Percentiles rank a stretch among this genome's conserved stretches.
Conservation (phyloP, 2,797 vertebrate species). For the Pseudomugil gertrudae region DNA sequence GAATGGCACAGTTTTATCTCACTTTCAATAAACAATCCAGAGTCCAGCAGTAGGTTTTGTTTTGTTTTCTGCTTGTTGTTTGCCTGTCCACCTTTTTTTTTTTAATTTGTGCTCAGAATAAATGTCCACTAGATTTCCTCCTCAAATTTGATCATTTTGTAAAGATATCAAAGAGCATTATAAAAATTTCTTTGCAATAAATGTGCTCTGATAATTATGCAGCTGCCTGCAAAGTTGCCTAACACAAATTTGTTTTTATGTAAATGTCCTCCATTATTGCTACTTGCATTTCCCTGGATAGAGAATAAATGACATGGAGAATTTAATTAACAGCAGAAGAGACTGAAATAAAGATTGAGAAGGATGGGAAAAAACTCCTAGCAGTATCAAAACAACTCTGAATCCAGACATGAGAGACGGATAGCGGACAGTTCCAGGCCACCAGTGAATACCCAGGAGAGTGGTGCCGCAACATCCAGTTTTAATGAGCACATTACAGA, state of each 20-base stretch:
- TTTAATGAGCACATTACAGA: conserved; percentile 64
- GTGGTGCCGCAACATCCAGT: conserved; percentile 37
- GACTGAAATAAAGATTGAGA: conserved; percentile 27
- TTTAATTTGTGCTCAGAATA: conserved; percentile 40
- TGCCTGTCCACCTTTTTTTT: conserved; percentile 12
- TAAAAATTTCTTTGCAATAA: neutral
- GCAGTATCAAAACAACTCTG: neutral
- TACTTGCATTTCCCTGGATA: conserved; percentile 23
- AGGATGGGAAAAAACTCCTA: conserved; percentile 19
- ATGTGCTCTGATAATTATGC: neutral
- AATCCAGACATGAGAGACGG: conserved; percentile 4
- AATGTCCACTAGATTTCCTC: neutral
- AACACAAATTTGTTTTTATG: conserved; percentile 17
- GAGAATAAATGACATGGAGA: conserved; percentile 13
- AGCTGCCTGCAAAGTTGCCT: neutral
- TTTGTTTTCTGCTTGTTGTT: conserved; percentile 37
- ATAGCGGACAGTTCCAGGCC: conserved; percentile 54
- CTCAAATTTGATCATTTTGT: neutral
- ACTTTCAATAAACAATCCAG: conserved; percentile 10
- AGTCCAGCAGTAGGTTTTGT: conserved; percentile 43
- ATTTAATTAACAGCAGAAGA: conserved; percentile 16
- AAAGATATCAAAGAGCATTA: neutral
- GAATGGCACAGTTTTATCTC: conserved; percentile 41
- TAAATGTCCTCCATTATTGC: conserved; percentile 36
- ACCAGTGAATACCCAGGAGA: conserved; percentile 38